These are phyloP conservation scores for Drosophila teissieri DNA, from an alignment of 1,140 invertebrate genomes.

Conservation along the genomic window DNA sequence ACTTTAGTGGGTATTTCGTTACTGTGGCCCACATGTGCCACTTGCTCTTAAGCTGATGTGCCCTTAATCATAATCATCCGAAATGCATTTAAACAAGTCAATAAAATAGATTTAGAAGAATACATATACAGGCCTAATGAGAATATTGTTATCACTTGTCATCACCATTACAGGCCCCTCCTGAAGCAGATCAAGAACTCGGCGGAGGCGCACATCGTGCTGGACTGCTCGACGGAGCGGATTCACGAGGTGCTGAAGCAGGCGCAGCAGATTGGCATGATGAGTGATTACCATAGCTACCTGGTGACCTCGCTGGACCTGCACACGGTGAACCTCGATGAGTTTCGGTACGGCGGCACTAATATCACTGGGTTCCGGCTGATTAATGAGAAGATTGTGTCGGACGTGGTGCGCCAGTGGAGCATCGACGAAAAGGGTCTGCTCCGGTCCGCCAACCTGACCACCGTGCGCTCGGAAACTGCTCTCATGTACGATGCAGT, in stretches of 20 bases:
- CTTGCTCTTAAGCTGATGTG: too few species aligned
- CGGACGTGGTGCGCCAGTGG: slow-evolving; percentile 92
- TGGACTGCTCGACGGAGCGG: slow-evolving; percentile 94
- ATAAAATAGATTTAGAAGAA: neutral
- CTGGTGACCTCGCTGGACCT: slow-evolving; percentile 95
- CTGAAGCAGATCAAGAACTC: slow-evolving; percentile 96
- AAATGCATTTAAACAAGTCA: too few species aligned
- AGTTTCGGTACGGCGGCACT: slow-evolving; percentile 96
- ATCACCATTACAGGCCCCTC: slow-evolving; percentile 87
- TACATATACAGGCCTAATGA: too few species aligned
- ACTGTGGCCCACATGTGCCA: neutral
- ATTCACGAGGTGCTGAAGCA: slow-evolving; percentile 94
- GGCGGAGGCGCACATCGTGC: slow-evolving; percentile 94
- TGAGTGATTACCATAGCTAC: slow-evolving; percentile 96
- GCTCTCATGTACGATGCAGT: slow-evolving; percentile 98
- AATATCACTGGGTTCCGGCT: slow-evolving; percentile 96
- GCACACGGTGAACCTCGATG: slow-evolving; percentile 95
- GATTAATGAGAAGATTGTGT: slow-evolving; percentile 86
- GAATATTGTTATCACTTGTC: too few species aligned
- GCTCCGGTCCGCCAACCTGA: slow-evolving; percentile 75
- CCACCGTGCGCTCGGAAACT: slow-evolving; percentile 92
- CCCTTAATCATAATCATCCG: neutral
- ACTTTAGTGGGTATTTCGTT: neutral
- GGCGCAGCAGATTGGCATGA: slow-evolving; percentile 97
- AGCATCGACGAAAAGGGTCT: slow-evolving; percentile 80